Conservation (phyloP, 2,888 invertebrate genomes). For the Netelia inedita region DNA sequence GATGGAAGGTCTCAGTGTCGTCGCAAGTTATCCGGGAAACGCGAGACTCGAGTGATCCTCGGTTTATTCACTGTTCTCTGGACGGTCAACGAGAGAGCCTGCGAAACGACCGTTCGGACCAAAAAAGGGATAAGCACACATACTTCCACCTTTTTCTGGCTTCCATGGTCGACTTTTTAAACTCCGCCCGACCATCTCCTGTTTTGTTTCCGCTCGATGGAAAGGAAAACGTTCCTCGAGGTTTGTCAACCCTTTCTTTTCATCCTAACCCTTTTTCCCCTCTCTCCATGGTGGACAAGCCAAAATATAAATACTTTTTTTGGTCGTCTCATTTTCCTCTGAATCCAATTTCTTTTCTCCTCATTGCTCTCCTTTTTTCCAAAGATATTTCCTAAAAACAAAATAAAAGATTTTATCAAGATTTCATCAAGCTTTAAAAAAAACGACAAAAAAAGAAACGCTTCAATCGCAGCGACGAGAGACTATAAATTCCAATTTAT, state of each 20-base stretch:
- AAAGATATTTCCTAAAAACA: neutral
- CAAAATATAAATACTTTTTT: neutral
- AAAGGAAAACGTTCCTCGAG: conserved; percentile 34
- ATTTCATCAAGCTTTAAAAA: no score
- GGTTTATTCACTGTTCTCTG: conserved; percentile 64
- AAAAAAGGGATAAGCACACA: conserved; percentile 36
- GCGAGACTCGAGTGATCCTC: conserved; percentile 60
- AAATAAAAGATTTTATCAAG: no score
- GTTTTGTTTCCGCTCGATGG: conserved; percentile 3
- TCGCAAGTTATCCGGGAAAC: conserved; percentile 75
- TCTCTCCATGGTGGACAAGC: neutral
- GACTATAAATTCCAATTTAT: no score
- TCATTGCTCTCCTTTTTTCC: neutral
- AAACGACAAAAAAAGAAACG: no score
- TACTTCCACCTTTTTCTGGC: conserved; percentile 44
- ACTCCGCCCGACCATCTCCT: conserved; percentile 15
- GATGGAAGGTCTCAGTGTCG: conserved; percentile 78
- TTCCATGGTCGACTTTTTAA: conserved; percentile 43
- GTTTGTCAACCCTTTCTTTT: conserved; percentile 33
- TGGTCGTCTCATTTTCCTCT: neutral
- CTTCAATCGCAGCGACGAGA: no score
- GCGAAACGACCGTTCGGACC: neutral
- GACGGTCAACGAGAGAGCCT: conserved; percentile 39
- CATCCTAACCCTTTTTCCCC: neutral
- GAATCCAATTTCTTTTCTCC: conserved; percentile 3